These are phyloP conservation scores for Aleiodes leptofemur DNA, from an alignment of 2,888 invertebrate genomes.

Conservation along the genomic window DNA sequence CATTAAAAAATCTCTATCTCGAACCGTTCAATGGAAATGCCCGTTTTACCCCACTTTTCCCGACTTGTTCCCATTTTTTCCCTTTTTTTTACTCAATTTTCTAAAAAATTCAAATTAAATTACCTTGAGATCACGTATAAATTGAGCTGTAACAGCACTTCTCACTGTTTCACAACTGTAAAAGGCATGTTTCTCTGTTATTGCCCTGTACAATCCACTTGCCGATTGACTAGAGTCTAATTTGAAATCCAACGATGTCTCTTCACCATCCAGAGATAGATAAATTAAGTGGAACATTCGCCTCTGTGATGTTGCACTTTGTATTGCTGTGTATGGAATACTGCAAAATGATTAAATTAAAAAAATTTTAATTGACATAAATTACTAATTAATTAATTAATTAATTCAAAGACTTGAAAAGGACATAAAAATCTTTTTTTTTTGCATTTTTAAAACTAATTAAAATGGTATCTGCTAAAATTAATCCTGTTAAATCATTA, in stretches of 20 bases:
- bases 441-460: too few species aligned
- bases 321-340: conserved; percentile 89
- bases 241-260: conserved; percentile 85
- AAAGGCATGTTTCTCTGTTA: conserved; percentile 94
- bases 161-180: conserved; percentile 95
- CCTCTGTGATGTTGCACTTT: conserved; percentile 85
- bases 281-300: conserved; percentile 86
- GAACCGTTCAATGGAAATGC: too few species aligned
- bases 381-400: background rate
- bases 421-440: too few species aligned
- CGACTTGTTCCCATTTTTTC: too few species aligned
- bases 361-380: background rate
- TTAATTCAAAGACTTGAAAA: too few species aligned
- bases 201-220: conserved; percentile 88
- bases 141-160: conserved; percentile 91
- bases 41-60: too few species aligned
- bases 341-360: conserved; percentile 71
- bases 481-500: too few species aligned
- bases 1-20: too few species aligned
- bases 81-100: too few species aligned
- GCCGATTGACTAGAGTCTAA: conserved; percentile 89
- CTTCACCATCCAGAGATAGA: conserved; percentile 82
- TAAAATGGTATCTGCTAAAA: too few species aligned
- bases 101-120: conserved; percentile 34
- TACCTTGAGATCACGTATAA: conserved; percentile 90